A percentile compares a stretch with the other conserved stretches of the same genome.
phyloP scores from a whole-genome alignment of 2,113 vertebrate genomes.

The Dipodomys spectabilis region DNA sequence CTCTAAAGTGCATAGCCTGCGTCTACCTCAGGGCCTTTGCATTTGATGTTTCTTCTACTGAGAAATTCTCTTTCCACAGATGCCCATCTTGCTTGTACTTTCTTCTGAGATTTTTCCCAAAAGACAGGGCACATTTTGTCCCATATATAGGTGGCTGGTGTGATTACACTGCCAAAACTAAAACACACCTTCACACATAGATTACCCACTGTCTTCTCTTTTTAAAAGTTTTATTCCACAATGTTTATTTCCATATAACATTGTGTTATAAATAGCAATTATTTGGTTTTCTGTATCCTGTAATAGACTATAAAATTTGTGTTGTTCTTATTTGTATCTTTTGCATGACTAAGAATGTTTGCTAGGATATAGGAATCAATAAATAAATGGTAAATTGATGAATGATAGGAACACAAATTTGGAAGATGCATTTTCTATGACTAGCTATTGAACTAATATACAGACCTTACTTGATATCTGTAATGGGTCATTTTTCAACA shows the following conservation, averaged over 20 bases:
- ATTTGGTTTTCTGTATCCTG: not conserved
- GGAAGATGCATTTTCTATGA: not conserved
- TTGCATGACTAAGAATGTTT: not conserved
- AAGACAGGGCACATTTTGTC: not conserved
- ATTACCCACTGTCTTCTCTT: not conserved
- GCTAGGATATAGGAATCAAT: not conserved
- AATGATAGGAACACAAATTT: not conserved
- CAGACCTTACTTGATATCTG: not conserved
- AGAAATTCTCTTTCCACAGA: constrained; percentile 20
- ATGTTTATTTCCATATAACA: not conserved
- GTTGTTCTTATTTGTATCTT: not conserved
- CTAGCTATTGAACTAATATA: not conserved
- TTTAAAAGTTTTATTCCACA: not conserved
- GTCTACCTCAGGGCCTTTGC: not conserved
- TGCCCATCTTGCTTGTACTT: not conserved
- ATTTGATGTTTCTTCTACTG: not conserved
- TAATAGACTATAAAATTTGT: not conserved
- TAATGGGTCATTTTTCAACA: not conserved
- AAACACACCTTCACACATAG: not conserved
- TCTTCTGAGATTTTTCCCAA: not conserved
- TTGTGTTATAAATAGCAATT: not conserved
- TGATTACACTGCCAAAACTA: not conserved
- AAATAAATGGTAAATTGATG: not conserved
- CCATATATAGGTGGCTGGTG: not conserved
- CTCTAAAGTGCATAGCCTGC: not conserved